Evolutionary conservation across 2,888 invertebrate genomes (phyloP).

Genomic region (Ochlodes sylvanus): DNA sequence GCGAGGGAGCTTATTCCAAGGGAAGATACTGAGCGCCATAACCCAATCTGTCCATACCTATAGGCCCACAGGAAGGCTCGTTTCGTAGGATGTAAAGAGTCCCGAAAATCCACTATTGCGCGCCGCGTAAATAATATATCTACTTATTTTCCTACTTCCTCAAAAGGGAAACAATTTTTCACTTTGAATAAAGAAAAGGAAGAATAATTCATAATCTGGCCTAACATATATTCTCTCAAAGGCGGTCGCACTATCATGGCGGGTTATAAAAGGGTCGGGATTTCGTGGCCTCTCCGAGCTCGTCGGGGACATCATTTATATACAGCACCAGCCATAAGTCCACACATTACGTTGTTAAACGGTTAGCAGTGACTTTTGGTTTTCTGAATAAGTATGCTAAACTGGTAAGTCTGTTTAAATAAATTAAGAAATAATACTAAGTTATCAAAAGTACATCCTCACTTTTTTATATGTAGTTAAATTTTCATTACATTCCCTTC

Average conservation of each 20-base stretch:
- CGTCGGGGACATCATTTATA: constrained; percentile 13
- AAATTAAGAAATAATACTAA: no score
- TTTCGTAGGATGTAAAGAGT: neutral
- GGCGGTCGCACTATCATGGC: constrained; percentile 13
- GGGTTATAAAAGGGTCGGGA: constrained; percentile 21
- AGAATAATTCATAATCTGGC: constrained; percentile 20
- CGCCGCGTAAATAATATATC: neutral
- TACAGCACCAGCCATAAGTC: neutral
- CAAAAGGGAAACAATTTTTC: constrained; percentile 4
- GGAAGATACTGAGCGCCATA: no score
- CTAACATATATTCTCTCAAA: constrained; percentile 11
- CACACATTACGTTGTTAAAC: constrained; percentile 7
- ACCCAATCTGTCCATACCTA: no score
- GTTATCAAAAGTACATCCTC: no score
- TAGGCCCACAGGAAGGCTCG: no score
- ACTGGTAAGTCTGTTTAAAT: neutral
- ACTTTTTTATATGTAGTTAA: no score
- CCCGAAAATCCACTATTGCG: neutral
- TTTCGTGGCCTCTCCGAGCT: constrained; percentile 3
- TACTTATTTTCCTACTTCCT: neutral
- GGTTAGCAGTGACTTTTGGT: neutral
- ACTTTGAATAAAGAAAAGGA: constrained; percentile 3
- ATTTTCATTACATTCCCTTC: no score
- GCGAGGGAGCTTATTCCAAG: no score
- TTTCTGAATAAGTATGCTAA: no score